A percentile compares a stretch with the other conserved stretches of the same genome.
Conservation (phyloP, 2,797 vertebrate genomes). For the Rhinella marina region DNA sequence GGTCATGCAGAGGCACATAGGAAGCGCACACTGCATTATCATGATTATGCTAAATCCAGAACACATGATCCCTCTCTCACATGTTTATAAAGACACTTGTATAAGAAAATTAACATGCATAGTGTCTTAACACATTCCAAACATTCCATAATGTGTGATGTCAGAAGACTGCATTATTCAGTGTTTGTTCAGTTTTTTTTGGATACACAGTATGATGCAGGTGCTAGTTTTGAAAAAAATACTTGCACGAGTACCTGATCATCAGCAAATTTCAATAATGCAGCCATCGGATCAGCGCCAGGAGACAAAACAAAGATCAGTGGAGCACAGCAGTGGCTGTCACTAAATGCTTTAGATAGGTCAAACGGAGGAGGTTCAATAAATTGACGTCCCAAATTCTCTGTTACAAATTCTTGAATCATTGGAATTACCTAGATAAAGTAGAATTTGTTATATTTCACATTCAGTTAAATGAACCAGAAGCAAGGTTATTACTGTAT, state of each 20-base stretch:
- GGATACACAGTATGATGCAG: neutral
- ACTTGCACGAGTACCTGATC: constrained; percentile 77
- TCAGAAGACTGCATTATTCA: neutral
- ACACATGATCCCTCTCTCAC: too few species aligned
- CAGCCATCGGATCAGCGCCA: constrained; percentile 86
- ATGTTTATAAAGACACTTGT: too few species aligned
- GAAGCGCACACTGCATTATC: too few species aligned
- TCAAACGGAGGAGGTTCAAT: constrained; percentile 89
- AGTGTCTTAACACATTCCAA: neutral
- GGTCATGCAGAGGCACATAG: too few species aligned
- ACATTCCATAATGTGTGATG: neutral
- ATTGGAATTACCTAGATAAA: constrained; percentile 80
- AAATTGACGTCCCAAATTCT: constrained; percentile 79
- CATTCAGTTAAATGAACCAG: neutral
- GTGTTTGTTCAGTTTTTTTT: too few species aligned
- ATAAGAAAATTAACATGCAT: neutral
- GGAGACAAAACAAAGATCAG: constrained; percentile 89
- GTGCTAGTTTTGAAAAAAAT: neutral
- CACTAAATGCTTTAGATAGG: constrained; percentile 81
- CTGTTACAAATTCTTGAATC: constrained; percentile 84
- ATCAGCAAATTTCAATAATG: constrained; percentile 86
- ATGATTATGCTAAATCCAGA: too few species aligned
- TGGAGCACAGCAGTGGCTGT: constrained; percentile 84
- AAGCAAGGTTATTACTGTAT: neutral
- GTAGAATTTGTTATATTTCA: neutral